Evolutionary conservation across 2,888 invertebrate species (phyloP), one percentile per base, ranked within the genome.

Genomic region (Pharmacophagus antenor): DNA sequence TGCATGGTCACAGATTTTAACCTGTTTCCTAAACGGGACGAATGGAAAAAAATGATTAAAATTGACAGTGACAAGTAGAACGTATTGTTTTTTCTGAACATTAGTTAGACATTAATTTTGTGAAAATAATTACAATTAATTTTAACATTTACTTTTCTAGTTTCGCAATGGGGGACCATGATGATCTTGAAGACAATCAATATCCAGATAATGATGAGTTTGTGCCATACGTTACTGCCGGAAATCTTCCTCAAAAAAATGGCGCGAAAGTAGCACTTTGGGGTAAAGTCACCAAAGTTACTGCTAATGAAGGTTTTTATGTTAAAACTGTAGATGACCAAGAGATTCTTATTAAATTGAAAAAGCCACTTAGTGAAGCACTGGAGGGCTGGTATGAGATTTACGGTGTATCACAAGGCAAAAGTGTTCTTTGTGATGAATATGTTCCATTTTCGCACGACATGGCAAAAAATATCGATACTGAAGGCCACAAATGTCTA

Each of bases 331-430:
- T 85, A 5, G 91, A 90, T 64, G 90, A 89, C 37, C 86, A 88
- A 66, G 91, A 91, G 69, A 70, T 91, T n/a, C 77, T 82, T 7
- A 80, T 91, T 47, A 82, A 72, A 63, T 66, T 90, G 48, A 82
- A 80, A 61, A 82, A 68, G 50, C 91, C 90, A 0, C 64, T 88
- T 58, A 79, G 73, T 27, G 91, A 90, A 58, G 75, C 85, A 1
- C 70, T 91, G 15, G 90, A 89, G 70, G 91, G 91, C 7, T 91
- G 91, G 91, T 88, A 88, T 61, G 91, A 91, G 65, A 84, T 91
- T 31, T 77, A 79, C 54, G 91, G 91, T 12, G 81, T 84, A 7
- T 85, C 87, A 1, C 89, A 90, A 74, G 91, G 90, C 15, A 88
- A 84, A 60, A 80, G 78, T 63, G 74, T 91, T 7, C 65, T 91